A percentile compares a stretch with the other conserved stretches of the same genome.
Evolutionary conservation across 2,113 vertebrate genomes (phyloP).

Genomic region (Dromas ardeola): DNA sequence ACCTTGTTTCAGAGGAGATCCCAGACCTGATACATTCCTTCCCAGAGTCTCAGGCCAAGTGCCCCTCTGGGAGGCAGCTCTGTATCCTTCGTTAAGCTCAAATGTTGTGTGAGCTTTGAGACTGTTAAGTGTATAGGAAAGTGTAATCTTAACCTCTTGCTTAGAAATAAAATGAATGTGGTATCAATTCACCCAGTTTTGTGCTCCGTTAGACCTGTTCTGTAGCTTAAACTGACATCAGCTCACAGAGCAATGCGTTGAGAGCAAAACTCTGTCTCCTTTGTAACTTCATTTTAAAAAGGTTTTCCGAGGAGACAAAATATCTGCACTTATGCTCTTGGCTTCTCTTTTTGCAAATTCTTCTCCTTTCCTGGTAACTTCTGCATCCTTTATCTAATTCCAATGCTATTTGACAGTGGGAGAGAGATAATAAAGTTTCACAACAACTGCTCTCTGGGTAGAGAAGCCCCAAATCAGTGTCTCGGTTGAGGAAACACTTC

Average conservation of each 20-base stretch:
- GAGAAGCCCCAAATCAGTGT: neutral
- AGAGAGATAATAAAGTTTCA: neutral
- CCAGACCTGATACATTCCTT: neutral
- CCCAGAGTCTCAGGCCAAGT: neutral
- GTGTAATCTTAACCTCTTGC: neutral
- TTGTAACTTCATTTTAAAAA: neutral
- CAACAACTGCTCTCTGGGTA: neutral
- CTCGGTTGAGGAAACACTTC: neutral
- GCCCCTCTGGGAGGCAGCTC: neutral
- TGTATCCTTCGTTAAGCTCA: neutral
- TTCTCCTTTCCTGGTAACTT: neutral
- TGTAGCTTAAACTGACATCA: neutral
- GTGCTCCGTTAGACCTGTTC: neutral
- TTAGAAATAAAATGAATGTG: neutral
- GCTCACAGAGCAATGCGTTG: neutral
- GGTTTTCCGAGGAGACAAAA: neutral
- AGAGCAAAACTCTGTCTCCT: neutral
- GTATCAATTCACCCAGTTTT: neutral
- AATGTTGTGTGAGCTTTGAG: neutral
- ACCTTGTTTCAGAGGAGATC: neutral
- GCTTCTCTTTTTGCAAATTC: neutral
- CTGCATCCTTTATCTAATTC: neutral
- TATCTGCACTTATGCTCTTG: neutral
- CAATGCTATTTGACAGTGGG: neutral
- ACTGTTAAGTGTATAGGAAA: neutral